Evolutionary conservation across 2,888 invertebrate genomes (phyloP).

Genomic region (Melieria picta): DNA sequence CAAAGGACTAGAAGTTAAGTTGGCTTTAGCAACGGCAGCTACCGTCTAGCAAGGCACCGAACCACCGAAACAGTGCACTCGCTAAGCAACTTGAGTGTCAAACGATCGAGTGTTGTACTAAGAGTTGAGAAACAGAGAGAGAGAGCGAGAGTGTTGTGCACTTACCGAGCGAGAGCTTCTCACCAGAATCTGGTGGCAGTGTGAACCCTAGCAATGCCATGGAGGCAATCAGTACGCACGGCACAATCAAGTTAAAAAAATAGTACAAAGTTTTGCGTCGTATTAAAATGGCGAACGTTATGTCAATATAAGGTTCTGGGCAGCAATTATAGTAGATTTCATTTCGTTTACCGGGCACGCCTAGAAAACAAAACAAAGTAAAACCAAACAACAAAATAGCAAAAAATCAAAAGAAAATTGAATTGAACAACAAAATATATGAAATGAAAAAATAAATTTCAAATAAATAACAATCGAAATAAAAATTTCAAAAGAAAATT

Average conservation of each 20-base stretch:
- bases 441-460: no score
- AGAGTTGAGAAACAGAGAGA: no score
- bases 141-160: conserved; percentile 35
- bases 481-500: no score
- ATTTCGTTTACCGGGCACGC: conserved; percentile 93
- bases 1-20: no score
- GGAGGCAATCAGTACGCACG: conserved; percentile 97
- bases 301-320: conserved; percentile 97
- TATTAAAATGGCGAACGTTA: conserved; percentile 96
- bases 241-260: conserved; percentile 99
- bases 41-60: no score
- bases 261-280: conserved; percentile 97
- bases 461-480: no score
- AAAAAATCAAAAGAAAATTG: no score
- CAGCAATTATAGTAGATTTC: conserved; percentile 97
- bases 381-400: neutral
- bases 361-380: conserved; percentile 66
- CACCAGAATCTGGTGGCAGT: conserved; percentile 98
- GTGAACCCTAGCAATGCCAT: conserved; percentile 99
- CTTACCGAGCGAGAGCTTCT: conserved; percentile 96
- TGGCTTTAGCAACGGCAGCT: no score
- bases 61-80: no score
- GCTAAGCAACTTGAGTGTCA: no score
- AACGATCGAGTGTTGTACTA: no score
- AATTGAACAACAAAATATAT: no score